phyloP scores from a whole-genome alignment of 2,113 vertebrate genomes.

The Gadus chalcogrammus region DNA sequence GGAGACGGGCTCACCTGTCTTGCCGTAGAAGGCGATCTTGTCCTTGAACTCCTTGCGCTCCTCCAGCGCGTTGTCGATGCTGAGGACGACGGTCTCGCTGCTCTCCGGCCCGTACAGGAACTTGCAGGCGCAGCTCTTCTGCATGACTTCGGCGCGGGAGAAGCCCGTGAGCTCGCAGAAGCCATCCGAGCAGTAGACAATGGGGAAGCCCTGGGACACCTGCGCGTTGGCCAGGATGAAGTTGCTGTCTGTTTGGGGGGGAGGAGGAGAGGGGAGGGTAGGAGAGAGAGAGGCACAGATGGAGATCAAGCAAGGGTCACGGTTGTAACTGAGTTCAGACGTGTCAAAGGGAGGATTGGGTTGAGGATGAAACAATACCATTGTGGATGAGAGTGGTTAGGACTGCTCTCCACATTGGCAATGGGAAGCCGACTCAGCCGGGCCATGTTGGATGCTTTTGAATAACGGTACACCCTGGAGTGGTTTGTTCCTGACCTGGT shows the following conservation, averaged over 20 bases:
- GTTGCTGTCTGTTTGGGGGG: constrained; percentile 87
- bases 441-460: too few relatives aligned
- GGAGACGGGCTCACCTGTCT: constrained; percentile 58
- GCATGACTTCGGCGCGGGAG: constrained; percentile 96
- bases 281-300: not conserved
- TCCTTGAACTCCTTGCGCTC: constrained; percentile 95
- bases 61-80: constrained; percentile 88
- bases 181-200: constrained; percentile 99
- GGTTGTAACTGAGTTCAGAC: too few relatives aligned
- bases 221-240: constrained; percentile 98
- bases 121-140: constrained; percentile 96
- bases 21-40: constrained; percentile 97
- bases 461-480: too few relatives aligned
- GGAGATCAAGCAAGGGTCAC: not conserved
- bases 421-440: too few relatives aligned
- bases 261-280: not conserved
- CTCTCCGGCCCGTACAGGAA: constrained; percentile 93
- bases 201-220: constrained; percentile 93
- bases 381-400: not conserved
- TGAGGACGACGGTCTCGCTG: constrained; percentile 87
- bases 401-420: too few relatives aligned
- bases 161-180: constrained; percentile 97
- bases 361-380: not conserved
- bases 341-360: not conserved
- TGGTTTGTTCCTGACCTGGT: too few relatives aligned